Evolutionary conservation across 2,888 invertebrate species (phyloP).

Genomic region (Pachymerium ferrugineum): DNA sequence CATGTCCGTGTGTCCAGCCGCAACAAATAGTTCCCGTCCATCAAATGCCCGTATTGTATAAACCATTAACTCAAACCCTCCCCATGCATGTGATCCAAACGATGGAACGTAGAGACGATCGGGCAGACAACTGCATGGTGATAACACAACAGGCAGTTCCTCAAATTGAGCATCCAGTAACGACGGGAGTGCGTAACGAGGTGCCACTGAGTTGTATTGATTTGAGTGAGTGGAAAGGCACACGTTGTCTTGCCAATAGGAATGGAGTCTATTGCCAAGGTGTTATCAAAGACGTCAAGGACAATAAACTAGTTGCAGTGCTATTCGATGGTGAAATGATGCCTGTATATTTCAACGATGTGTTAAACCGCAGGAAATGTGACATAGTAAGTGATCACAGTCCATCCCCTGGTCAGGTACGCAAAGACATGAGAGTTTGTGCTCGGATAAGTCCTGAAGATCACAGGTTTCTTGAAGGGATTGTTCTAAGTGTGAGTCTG

Average conservation of each 20-base stretch:
- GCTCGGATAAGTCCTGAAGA: conserved; percentile 55
- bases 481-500: conserved; percentile 63
- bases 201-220: conserved; percentile 57
- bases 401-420: conserved; percentile 69
- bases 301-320: conserved; percentile 63
- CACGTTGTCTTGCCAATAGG: conserved; percentile 81
- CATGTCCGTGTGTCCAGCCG: not conserved
- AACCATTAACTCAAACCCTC: conserved; percentile 41
- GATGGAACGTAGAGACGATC: not conserved
- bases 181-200: not conserved
- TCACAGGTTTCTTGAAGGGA: conserved; percentile 74
- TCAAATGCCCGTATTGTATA: not conserved
- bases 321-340: conserved; percentile 73
- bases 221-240: conserved; percentile 88
- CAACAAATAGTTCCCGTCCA: not conserved
- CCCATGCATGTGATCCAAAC: conserved; percentile 5
- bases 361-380: conserved; percentile 70
- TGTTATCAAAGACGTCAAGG: conserved; percentile 60
- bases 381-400: conserved; percentile 90
- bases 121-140: not conserved
- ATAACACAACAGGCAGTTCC: not conserved
- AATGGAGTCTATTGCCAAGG: conserved; percentile 79
- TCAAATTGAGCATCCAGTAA: not conserved
- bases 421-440: conserved; percentile 73
- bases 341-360: conserved; percentile 59